Percentiles rank a stretch among this genome's conserved stretches.
These are phyloP conservation scores for Crypturellus undulatus DNA, from an alignment of 2,113 vertebrate species.

Conservation along the genomic window DNA sequence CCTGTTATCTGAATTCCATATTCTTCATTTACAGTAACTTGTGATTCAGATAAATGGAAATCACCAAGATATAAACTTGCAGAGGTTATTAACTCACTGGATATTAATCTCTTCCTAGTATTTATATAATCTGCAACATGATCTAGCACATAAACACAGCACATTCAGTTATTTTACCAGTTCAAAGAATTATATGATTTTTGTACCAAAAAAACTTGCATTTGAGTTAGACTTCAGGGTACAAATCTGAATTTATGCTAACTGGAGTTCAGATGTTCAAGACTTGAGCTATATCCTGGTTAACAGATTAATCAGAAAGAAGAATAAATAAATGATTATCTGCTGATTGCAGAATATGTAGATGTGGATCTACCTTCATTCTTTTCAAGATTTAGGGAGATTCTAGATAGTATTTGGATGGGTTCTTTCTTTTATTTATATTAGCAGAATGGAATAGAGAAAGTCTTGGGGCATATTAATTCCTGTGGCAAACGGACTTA, in stretches of 20 bases:
- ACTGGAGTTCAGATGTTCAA: neutral
- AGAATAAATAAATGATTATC: neutral
- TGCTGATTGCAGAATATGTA: neutral
- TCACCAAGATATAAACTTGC: neutral
- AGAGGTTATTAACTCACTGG: conserved; percentile 7
- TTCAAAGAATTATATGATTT: neutral
- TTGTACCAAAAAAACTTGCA: neutral
- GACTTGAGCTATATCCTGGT: neutral
- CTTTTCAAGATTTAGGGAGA: conserved; percentile 12
- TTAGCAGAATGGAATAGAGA: neutral
- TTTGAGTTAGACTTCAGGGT: neutral
- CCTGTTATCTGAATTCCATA: neutral
- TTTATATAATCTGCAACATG: neutral
- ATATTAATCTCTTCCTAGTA: neutral
- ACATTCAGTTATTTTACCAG: conserved; percentile 7
- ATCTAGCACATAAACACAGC: neutral
- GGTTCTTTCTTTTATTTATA: conserved; percentile 13
- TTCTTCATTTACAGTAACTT: neutral
- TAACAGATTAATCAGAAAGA: neutral
- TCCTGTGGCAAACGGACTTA: neutral
- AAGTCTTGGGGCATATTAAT: neutral
- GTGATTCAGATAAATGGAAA: conserved; percentile 31
- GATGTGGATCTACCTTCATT: neutral
- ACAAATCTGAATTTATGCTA: conserved; percentile 9
- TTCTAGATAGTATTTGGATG: conserved; percentile 9